Percentiles rank a stretch among this genome's conserved stretches.
phyloP scores from a whole-genome alignment of 2,888 invertebrate species.

The Sesia apiformis region DNA sequence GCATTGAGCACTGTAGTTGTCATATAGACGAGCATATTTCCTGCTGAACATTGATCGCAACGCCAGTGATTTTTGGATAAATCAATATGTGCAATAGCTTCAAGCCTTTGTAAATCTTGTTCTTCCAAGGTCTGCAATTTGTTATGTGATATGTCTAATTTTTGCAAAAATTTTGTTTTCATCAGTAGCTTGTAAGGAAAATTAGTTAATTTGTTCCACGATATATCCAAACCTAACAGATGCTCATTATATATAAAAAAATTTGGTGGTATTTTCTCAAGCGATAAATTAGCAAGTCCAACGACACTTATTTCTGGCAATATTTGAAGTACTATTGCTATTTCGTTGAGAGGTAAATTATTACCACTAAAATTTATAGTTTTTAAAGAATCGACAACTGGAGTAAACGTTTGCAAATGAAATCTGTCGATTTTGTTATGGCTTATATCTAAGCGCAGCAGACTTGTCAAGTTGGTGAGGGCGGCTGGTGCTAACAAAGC shows the following conservation, averaged over 20 bases:
- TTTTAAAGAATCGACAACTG: constrained; percentile 76
- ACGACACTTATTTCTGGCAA: constrained; percentile 73
- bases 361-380: constrained; percentile 83
- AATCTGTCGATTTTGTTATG: constrained; percentile 83
- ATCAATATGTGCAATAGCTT: constrained; percentile 68
- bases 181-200: constrained; percentile 73
- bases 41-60: constrained; percentile 79
- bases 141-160: constrained; percentile 84
- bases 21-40: constrained; percentile 71
- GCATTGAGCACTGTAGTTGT: constrained; percentile 69
- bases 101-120: constrained; percentile 71
- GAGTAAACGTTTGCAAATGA: constrained; percentile 76
- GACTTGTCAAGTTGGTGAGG: constrained; percentile 80
- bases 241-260: constrained; percentile 75
- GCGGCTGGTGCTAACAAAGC: constrained; percentile 83
- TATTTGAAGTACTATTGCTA: constrained; percentile 73
- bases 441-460: constrained; percentile 82
- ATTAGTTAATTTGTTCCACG: constrained; percentile 79
- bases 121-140: constrained; percentile 78
- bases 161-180: constrained; percentile 73
- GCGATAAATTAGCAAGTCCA: constrained; percentile 74
- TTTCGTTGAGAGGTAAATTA: constrained; percentile 70
- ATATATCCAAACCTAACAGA: constrained; percentile 80
- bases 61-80: constrained; percentile 79
- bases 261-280: constrained; percentile 71